Conservation (phyloP, 2,888 invertebrate genomes). For the Crepidodera aurea region DNA sequence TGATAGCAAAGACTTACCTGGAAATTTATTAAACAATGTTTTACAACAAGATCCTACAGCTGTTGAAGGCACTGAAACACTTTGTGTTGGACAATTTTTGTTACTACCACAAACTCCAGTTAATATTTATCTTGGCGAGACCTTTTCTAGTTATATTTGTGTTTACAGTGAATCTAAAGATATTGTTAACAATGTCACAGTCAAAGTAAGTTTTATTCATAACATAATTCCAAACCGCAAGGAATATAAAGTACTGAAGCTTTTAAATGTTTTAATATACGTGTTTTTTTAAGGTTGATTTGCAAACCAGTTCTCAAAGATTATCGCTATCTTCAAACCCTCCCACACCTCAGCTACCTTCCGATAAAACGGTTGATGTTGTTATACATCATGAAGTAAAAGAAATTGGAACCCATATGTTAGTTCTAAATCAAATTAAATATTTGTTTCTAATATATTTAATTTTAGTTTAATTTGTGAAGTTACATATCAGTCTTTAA, state of each 20-base stretch:
- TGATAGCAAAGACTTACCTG: constrained; percentile 86
- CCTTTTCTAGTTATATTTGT: constrained; percentile 96
- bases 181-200: constrained; percentile 80
- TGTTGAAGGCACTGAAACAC: constrained; percentile 80
- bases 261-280: too few species aligned
- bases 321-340: constrained; percentile 79
- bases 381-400: constrained; percentile 99
- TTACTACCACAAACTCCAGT: constrained; percentile 96
- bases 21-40: constrained; percentile 79
- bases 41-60: constrained; percentile 86
- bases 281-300: constrained; percentile 77
- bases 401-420: constrained; percentile 98
- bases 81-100: constrained; percentile 88
- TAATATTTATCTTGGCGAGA: constrained; percentile 97
- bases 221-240: not conserved
- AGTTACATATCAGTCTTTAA: constrained; percentile 85
- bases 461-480: constrained; percentile 88
- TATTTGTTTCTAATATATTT: constrained; percentile 2
- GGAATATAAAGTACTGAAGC: too few species aligned
- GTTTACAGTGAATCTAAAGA: constrained; percentile 95
- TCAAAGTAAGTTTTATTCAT: constrained; percentile 69
- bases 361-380: constrained; percentile 90
- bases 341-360: constrained; percentile 68
- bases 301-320: constrained; percentile 91
- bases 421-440: constrained; percentile 52